Conservation (phyloP, 1,140 invertebrate species). For the Camponotus floridanus region DNA sequence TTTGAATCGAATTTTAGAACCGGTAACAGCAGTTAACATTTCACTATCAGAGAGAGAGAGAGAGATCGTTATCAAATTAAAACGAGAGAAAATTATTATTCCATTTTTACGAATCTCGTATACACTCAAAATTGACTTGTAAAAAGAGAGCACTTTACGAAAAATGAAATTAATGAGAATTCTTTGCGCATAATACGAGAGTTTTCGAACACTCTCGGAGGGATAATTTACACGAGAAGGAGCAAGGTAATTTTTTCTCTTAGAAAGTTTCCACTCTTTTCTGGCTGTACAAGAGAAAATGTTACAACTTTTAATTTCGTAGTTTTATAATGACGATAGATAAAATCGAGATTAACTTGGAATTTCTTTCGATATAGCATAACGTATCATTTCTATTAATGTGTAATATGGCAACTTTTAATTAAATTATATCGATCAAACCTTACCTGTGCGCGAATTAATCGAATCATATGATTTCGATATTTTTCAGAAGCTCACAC, state of each 20-base stretch:
- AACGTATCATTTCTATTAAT: not conserved
- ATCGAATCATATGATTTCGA: not conserved
- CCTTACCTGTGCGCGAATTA: not conserved
- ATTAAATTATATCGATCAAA: not conserved
- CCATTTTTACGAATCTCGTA: not conserved
- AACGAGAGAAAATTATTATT: not conserved
- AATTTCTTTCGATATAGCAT: not conserved
- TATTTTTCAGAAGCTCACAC: not conserved
- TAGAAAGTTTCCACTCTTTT: slow-evolving; percentile 22
- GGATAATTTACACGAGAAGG: slow-evolving; percentile 25
- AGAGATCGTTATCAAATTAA: not conserved
- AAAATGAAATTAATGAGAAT: slow-evolving; percentile 29
- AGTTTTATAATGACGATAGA: not conserved
- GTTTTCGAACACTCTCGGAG: slow-evolving; percentile 14
- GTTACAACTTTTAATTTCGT: slow-evolving; percentile 6
- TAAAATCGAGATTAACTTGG: not conserved
- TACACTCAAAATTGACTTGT: not conserved
- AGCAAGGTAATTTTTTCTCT: not conserved
- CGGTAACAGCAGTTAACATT: not conserved
- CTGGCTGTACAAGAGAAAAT: slow-evolving; percentile 1
- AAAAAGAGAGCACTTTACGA: not conserved
- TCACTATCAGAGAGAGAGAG: not conserved
- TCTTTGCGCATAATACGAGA: not conserved
- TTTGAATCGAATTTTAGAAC: not conserved
- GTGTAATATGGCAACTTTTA: not conserved